Percentiles rank a stretch among this genome's conserved stretches.
phyloP scores from a whole-genome alignment of 2,797 vertebrate genomes.

The Nasua narica region DNA sequence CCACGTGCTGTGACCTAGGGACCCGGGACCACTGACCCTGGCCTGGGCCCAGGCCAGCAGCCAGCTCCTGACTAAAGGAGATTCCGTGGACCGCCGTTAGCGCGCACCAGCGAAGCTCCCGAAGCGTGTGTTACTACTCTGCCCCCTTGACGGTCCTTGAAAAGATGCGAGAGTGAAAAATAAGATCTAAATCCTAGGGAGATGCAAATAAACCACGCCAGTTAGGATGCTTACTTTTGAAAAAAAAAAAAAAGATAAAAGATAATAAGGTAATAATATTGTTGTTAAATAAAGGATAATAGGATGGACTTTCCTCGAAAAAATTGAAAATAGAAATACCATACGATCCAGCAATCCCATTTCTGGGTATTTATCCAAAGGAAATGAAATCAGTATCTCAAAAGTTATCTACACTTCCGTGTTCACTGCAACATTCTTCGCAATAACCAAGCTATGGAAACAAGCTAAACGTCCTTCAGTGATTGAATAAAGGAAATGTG shows the following conservation, averaged over 20 bases:
- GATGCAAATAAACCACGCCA: neutral
- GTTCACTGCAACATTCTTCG: neutral
- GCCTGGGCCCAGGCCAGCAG: too few relatives aligned
- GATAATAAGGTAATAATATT: too few relatives aligned
- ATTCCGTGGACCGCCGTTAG: rapidly evolving
- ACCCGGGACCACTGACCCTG: neutral
- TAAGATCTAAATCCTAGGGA: neutral
- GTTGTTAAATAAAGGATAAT: neutral
- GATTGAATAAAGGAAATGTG: neutral
- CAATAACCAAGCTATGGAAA: neutral
- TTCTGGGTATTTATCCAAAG: neutral
- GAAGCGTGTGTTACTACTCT: neutral
- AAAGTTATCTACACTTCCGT: neutral
- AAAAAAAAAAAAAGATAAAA: too few relatives aligned
- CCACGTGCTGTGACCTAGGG: neutral
- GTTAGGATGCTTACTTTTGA: neutral
- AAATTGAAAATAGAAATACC: neutral
- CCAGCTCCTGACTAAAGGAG: neutral
- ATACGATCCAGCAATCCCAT: neutral
- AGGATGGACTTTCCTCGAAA: neutral
- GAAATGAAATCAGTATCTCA: neutral
- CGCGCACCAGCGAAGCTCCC: neutral
- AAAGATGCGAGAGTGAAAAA: neutral
- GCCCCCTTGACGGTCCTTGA: neutral
- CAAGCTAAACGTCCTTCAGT: rapidly evolving